Base-by-base conservation (phyloP, 2,797 vertebrate species). In the Tinamus major region DNA sequence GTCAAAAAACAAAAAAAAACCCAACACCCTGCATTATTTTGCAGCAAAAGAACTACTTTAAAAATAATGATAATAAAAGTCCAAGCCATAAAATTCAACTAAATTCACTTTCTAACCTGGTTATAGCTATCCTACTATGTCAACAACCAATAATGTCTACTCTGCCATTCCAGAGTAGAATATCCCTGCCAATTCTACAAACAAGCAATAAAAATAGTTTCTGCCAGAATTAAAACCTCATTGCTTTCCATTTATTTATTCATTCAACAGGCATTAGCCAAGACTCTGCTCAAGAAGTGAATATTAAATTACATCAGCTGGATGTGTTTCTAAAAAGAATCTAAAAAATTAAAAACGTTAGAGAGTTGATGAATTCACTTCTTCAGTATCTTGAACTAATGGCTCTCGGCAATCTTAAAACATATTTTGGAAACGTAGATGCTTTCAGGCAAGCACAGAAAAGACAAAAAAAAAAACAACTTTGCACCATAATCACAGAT, bases 241-340 rank as follows among this genome's bases (percentile, higher is more conserved):
- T 94, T 95, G 88, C 94, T 94, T 95, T 79, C 77, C 64, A 95
- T 94, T 96, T 95, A 92, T 89, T 93, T 91, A 94, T 94, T 93
- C 92, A 94, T 94, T 91, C 88, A 94, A 93, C 90, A 89, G 88
- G 81, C 82, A 95, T 93, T 95, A 93, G 81, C 85, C 94, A 94
- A 92, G 78, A 77, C 41, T 92, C 39, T 39, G 10, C 79, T 91
- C 71, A 89, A 89, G 90, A 95, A n/a, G 56, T 68, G 89, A 94
- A 85, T 93, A 94, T 91, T 95, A 92, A 92, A 93, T 92, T 94
- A 46, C 77, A 94, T 91, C 62, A 96, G 80, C 79, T 94, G 94
- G 85, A 90, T 81, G 10, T 26, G 62, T 85, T 90, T 94, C 83
- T 92, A 84, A 93, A 93, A 84, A 78, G 76, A 84, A 87, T 53